Conservation (phyloP, 2,113 vertebrate genomes). For the Eonycteris spelaea region DNA sequence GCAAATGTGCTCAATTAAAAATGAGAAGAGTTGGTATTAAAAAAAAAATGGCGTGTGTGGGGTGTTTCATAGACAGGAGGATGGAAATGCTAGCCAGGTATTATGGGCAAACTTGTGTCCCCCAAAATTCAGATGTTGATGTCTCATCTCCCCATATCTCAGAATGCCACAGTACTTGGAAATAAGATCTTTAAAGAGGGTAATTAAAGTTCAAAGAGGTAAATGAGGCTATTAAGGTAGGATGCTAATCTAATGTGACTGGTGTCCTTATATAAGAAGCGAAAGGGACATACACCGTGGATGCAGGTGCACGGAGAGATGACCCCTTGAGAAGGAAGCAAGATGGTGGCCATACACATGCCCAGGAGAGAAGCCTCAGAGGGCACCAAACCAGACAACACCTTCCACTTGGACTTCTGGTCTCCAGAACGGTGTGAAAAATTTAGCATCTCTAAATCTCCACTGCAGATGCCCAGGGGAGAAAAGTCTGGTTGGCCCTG, state of each 20-base stretch:
- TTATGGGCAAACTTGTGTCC: neutral
- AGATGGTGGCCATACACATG: neutral
- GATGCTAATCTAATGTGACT: too few species aligned
- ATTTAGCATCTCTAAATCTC: neutral
- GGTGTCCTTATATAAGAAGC: neutral
- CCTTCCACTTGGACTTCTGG: neutral
- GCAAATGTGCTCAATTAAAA: neutral
- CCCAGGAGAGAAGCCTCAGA: neutral
- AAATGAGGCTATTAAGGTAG: neutral
- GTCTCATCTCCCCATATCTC: neutral
- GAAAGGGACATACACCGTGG: neutral
- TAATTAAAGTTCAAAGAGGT: neutral
- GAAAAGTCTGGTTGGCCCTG: neutral
- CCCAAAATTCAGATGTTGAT: neutral
- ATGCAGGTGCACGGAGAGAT: neutral
- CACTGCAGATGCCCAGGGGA: neutral
- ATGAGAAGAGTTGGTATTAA: too few species aligned
- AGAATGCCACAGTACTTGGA: too few species aligned
- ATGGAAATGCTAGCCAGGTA: neutral
- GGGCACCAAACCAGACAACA: neutral
- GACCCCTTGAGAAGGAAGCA: neutral
- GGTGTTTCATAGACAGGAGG: neutral
- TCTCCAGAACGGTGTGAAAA: neutral
- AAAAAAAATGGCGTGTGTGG: neutral
- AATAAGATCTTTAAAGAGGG: neutral